Evolutionary conservation across 2,888 invertebrate species (phyloP).

Genomic region (Drosophila prolongata): DNA sequence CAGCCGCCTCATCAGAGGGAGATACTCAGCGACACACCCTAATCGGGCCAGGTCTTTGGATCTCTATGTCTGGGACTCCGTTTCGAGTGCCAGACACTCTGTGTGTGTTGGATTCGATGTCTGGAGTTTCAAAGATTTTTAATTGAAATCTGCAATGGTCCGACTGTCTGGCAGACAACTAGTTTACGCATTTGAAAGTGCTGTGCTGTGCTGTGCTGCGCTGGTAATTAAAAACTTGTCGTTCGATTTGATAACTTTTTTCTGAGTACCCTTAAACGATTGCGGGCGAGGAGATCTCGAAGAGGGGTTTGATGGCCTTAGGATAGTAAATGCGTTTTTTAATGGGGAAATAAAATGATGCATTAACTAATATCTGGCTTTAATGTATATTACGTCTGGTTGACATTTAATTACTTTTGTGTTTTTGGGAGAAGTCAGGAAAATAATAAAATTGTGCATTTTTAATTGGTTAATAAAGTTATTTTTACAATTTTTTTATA

Average conservation of each 20-base stretch:
- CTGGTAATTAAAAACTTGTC: constrained; percentile 76
- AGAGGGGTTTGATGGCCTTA: constrained; percentile 1
- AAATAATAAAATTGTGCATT: no score
- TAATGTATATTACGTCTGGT: background rate
- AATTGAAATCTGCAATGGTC: constrained; percentile 70
- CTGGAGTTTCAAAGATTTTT: constrained; percentile 50
- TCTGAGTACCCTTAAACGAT: constrained; percentile 29
- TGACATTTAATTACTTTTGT: background rate
- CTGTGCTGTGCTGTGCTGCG: constrained; percentile 19
- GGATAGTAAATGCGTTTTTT: constrained; percentile 1
- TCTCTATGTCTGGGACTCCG: constrained; percentile 16
- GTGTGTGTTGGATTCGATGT: constrained; percentile 8
- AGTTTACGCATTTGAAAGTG: constrained; percentile 79
- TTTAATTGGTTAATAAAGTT: no score
- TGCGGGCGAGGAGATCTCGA: constrained; percentile 6
- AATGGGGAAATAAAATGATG: background rate
- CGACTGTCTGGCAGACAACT: constrained; percentile 56
- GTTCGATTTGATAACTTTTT: constrained; percentile 55
- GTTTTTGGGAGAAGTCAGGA: background rate
- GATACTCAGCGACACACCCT: constrained; percentile 67
- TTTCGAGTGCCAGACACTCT: constrained; percentile 8
- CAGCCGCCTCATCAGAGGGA: constrained; percentile 45
- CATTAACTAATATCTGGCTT: background rate
- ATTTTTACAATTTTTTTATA: no score
- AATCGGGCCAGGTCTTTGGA: constrained; percentile 45